phyloP scores from a whole-genome alignment of 2,888 invertebrate species.

The Imbricaverruca yamaguchii region DNA sequence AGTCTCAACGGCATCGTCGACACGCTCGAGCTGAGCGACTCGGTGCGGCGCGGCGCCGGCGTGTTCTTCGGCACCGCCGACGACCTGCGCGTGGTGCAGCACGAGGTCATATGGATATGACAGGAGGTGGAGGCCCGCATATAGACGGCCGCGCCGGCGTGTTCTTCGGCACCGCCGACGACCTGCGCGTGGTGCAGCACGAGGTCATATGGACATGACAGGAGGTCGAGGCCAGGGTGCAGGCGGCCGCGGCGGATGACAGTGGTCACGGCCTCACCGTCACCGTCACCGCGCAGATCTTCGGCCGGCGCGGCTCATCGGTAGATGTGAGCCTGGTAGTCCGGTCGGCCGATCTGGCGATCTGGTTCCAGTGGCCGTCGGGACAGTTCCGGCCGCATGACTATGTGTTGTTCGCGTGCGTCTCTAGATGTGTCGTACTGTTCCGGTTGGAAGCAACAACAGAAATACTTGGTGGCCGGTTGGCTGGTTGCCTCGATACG shows the following conservation, averaged over 20 bases:
- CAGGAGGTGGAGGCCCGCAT: background rate
- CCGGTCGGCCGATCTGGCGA: too few relatives aligned
- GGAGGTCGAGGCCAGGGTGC: background rate
- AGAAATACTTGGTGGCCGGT: too few relatives aligned
- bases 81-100: background rate
- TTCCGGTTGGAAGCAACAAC: too few relatives aligned
- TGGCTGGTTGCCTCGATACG: too few relatives aligned
- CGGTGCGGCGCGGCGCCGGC: background rate
- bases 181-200: background rate
- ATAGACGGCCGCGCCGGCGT: background rate
- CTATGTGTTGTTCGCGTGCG: too few relatives aligned
- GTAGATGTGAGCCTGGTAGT: too few relatives aligned
- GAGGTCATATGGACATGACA: conserved; percentile 7
- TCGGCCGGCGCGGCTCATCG: too few relatives aligned
- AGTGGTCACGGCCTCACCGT: too few relatives aligned
- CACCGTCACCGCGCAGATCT: too few relatives aligned
- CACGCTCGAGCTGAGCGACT: background rate
- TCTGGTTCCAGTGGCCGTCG: too few relatives aligned
- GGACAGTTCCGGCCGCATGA: too few relatives aligned
- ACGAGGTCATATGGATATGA: conserved; percentile 6
- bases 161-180: background rate
- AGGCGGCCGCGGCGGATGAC: background rate
- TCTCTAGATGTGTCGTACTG: too few relatives aligned
- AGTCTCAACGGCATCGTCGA: background rate
- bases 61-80: background rate